Conservation (phyloP, 2,888 invertebrate genomes). For the Polylopha cassiicola region DNA sequence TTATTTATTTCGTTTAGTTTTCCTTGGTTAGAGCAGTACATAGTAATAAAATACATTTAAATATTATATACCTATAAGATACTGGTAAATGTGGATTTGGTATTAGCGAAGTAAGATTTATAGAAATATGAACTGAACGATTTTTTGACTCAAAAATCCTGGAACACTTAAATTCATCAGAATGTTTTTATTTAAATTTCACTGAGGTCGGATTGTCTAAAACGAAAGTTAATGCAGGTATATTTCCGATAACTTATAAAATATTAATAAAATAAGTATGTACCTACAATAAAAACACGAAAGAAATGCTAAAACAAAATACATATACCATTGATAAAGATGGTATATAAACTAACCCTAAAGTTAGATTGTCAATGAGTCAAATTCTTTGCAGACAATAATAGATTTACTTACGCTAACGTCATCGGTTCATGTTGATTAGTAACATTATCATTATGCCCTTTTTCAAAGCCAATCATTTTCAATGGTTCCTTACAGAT, state of each 20-base stretch:
- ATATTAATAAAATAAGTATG: too few species aligned
- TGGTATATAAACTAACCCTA: conserved; percentile 8
- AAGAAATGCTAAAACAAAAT: too few species aligned
- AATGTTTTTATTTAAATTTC: too few species aligned
- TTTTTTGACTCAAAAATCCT: too few species aligned
- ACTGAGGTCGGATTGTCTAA: too few species aligned
- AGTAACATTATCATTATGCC: conserved; percentile 16
- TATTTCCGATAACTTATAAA: too few species aligned
- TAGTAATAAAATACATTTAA: neutral
- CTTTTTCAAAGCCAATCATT: conserved; percentile 18
- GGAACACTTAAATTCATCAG: too few species aligned
- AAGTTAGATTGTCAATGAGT: conserved; percentile 15
- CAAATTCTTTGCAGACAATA: conserved; percentile 43
- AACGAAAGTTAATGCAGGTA: too few species aligned
- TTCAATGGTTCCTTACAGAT: neutral
- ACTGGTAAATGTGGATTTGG: too few species aligned
- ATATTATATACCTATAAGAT: neutral
- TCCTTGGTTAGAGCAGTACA: conserved; percentile 24
- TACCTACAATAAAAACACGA: too few species aligned
- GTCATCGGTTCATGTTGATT: conserved; percentile 16
- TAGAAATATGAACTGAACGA: too few species aligned
- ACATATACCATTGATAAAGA: neutral
- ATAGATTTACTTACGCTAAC: conserved; percentile 28
- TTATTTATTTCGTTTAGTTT: conserved; percentile 42
- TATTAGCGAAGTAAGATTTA: too few species aligned